Base-by-base conservation (phyloP, 2,113 vertebrate genomes). In the Thermophis baileyi region DNA sequence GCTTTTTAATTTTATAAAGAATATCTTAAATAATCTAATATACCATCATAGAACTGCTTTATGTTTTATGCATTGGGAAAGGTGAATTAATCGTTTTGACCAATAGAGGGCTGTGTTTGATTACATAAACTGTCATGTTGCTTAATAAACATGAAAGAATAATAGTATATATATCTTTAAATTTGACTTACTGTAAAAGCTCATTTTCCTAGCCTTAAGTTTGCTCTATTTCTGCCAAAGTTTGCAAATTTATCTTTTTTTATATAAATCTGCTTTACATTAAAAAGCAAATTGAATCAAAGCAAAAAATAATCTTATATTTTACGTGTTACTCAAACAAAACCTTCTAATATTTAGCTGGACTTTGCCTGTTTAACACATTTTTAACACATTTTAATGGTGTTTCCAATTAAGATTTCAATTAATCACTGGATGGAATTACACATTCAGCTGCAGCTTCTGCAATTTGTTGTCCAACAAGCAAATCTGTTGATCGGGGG, bases 41-140 rank as follows among this genome's bases (percentile, higher is more conserved):
- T 20, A 81, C 35, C 18, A 40, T 40, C 20, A 51, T 53, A 12
- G 18, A 81, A 74, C 4, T 74, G n/a, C 11, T 69, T 10, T 49
- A 20, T 7, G 4, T 55, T 86, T 8, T 55, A 46, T 55, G 18
- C 81, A 30, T 57, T 60, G 8, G 27, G 25, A 11, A 30, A 40
- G 11, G 44, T 51, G 44, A 40, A 40, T 24, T 10, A 25, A 74
- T 27, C 30, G 53, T 55, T 88, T 51, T 88, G 27, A 81, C 92
- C 97, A 93, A 57, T 91, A 96, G 96, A 94, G 94, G 96, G 96
- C 96, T 96, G 93, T 54, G 35, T 92, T 93, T 91, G 54, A 87
- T 89, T 69, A 49, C 40, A 50, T 94, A 93, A 40, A 25, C 11
- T 22, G 0, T 14, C 92, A 89, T 95, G 87, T 16, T 40, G 57